A percentile compares a stretch with the other conserved stretches of the same genome.
These are phyloP conservation scores for Sialis fuliginosa DNA, from an alignment of 2,888 invertebrate genomes.

Conservation along the genomic window DNA sequence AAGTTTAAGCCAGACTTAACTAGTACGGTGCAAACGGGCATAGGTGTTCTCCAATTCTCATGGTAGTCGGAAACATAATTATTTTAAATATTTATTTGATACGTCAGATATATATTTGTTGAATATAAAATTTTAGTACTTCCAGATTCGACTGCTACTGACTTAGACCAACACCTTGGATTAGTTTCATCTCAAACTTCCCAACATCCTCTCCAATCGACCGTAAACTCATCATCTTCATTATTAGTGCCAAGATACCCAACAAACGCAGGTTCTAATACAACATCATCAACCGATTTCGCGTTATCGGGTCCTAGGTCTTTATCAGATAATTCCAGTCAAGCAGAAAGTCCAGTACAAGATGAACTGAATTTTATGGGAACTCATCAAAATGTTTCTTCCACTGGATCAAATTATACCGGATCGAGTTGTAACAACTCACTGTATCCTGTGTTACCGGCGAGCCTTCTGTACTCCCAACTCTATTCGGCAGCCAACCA, in stretches of 20 bases:
- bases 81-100: too few relatives aligned
- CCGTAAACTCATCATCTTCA: constrained; percentile 21
- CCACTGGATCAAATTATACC: constrained; percentile 32
- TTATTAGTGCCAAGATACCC: constrained; percentile 52
- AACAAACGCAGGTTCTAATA: constrained; percentile 29
- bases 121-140: constrained; percentile 34
- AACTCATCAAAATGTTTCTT: constrained; percentile 28
- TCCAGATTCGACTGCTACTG: constrained; percentile 60
- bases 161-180: constrained; percentile 55
- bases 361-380: constrained; percentile 40
- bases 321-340: constrained; percentile 64
- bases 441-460: constrained; percentile 60
- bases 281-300: constrained; percentile 35
- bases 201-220: constrained; percentile 31
- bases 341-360: constrained; percentile 69
- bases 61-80: too few relatives aligned
- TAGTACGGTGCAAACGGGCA: too few relatives aligned
- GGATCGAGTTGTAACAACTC: constrained; percentile 52
- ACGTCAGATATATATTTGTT: too few relatives aligned
- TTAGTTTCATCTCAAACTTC: constrained; percentile 36
- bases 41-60: too few relatives aligned
- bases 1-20: too few relatives aligned
- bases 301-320: constrained; percentile 54
- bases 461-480: constrained; percentile 68
- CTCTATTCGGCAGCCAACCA: constrained; percentile 65